Base-by-base conservation (phyloP, 1,140 invertebrate species). In the Drosophila setifemur region DNA sequence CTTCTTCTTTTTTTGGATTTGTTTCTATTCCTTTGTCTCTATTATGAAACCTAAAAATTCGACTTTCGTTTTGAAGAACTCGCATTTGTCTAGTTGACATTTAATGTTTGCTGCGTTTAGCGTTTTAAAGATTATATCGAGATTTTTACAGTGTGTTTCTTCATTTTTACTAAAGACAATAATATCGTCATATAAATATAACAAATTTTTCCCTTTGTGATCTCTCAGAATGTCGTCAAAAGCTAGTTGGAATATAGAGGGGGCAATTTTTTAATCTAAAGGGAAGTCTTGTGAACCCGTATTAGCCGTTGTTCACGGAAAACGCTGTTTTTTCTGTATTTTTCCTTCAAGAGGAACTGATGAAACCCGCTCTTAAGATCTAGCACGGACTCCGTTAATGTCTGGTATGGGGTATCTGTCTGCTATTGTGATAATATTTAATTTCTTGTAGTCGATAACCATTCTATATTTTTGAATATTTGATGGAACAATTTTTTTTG, bases 371-470 rank as follows among this genome's bases (percentile, higher is more conserved):
- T 37, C 5, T 37, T 37, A 9, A 37, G 33, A 9, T 37, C 33
- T 3, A 37, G 33, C 5, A 14, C 33, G 2, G 1, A 18, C 33
- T 16, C 33, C 11, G 12, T 37, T 37, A 6, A 37, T 37, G 14
- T 37, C 14, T 2, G 33, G 33, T 18, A 37, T 37, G 8, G 33
- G 14, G 14, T 37, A 37, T 18, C 33, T 37, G 14, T 37, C 33
- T 18, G 33, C 33, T 37, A 37, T 37, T 2, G 12, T 37, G 8
- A 42, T n/a, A 4, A 19, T 42, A 12, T 47, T 47, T 18, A 47
- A n/a, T 33, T 47, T 47, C n/a, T 28, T 29, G 18, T 47, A 47
- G 9, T 47, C 44, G 31, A 33, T 47, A 9, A 33, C 44, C 44
- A 47, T 47, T 47, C 44, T 42, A n/a, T 42, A 42, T 42, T 42